Base-by-base conservation (phyloP, 2,797 vertebrate species). In the Bradypodion pumilum region DNA sequence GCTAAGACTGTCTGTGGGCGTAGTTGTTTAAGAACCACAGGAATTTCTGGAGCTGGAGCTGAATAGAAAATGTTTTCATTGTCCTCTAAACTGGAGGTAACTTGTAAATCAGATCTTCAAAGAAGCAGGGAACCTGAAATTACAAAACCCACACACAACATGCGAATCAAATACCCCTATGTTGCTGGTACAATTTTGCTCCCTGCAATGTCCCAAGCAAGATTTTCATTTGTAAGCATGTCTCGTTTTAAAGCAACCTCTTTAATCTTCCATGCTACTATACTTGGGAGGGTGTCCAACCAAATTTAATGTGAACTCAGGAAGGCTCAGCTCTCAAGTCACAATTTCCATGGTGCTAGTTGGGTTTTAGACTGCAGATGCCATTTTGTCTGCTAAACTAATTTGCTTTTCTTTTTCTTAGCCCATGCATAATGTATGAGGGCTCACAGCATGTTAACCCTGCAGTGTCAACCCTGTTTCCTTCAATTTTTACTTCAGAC, bases 351-450 rank as follows among this genome's bases (percentile, higher is more conserved):
- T 56, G 49, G 5, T 2, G 1, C 29, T 83, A 19, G 59, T 23
- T 46, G 88, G 80, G 27, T 52, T 74, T 44, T 42, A 74, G 68
- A 32, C 74, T 65, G 83, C 37, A 85, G 91, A 69, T 44, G 13
- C 23, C 29, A 83, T n/a, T 76, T 63, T 40, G 60, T 1, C 90
- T 60, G 2, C 59, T 78, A 72, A 81, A 82, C 42, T 66, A 86
- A 4, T 44, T 78, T 86, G 70, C 46, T 85, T 21, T 85, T 16
- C 81, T 66, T 59, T 89, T 89, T 90, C 35, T 16, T 88, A 29
- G n/a, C 35, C 80, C 89, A 86, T n/a, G 23, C 15, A 59, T 12
- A 80, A 88, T 46, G 35, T 70, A 81, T 83, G 35, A 89, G 19
- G 42, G 25, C 7, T 16, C 2, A 52, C 46, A 82, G 81, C 68